Conservation (phyloP, 2,888 invertebrate genomes). For the Rhagonycha fulva region DNA sequence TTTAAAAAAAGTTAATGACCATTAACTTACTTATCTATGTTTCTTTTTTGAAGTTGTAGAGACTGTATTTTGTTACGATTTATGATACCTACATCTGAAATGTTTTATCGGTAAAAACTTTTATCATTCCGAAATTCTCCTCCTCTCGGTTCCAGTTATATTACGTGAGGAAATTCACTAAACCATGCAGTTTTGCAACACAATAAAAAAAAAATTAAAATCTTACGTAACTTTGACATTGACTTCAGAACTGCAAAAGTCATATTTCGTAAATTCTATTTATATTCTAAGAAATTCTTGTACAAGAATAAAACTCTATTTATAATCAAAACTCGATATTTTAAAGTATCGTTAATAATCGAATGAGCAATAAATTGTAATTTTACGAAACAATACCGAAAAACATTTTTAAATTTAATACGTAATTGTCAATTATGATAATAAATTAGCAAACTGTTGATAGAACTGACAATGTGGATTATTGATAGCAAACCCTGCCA, state of each 20-base stretch:
- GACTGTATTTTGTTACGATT: too few relatives aligned
- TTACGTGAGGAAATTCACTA: too few relatives aligned
- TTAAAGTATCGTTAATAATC: background rate
- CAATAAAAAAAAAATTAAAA: background rate
- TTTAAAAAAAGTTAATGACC: too few relatives aligned
- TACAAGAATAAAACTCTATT: background rate
- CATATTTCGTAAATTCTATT: background rate
- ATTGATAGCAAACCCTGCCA: background rate
- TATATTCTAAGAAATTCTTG: background rate
- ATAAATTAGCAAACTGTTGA: background rate
- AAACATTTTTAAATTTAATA: background rate
- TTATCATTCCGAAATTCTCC: too few relatives aligned
- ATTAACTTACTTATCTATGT: too few relatives aligned
- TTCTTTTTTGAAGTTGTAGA: too few relatives aligned
- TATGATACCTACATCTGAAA: too few relatives aligned
- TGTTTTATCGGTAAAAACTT: too few relatives aligned
- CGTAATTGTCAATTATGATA: background rate
- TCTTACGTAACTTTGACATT: too few relatives aligned
- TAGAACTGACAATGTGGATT: background rate
- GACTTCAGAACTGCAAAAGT: background rate
- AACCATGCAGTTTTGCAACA: background rate
- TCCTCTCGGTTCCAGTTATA: too few relatives aligned
- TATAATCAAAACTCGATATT: background rate
- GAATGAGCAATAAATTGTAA: background rate
- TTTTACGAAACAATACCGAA: background rate